Evolutionary conservation across 2,888 invertebrate species (phyloP).

Genomic region (Esperia sulphurella): DNA sequence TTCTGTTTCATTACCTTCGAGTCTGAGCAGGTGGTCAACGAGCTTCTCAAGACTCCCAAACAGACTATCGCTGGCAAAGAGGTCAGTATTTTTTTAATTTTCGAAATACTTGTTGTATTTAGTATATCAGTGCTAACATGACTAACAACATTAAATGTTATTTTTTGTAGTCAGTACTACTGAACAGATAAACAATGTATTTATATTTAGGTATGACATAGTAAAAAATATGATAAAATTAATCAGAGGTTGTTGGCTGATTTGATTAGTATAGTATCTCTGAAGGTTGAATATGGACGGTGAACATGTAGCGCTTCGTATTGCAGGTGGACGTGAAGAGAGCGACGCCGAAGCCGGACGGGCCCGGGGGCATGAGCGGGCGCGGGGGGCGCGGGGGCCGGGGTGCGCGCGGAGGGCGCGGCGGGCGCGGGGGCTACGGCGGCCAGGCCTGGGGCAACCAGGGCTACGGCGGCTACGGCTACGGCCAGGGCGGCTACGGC

Average conservation of each 20-base stretch:
- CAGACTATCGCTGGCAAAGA: slow-evolving; percentile 96
- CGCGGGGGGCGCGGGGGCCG: slow-evolving; percentile 83
- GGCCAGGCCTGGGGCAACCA: slow-evolving; percentile 83
- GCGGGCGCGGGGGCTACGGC: slow-evolving; percentile 84
- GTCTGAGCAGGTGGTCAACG: slow-evolving; percentile 95
- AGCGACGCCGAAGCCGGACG: slow-evolving; percentile 94
- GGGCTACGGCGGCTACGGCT: slow-evolving; percentile 83
- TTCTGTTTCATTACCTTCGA: slow-evolving; percentile 99
- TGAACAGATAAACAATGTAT: no score
- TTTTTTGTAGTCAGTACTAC: no score
- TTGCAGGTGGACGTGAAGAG: slow-evolving; percentile 94
- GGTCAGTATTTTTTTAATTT: slow-evolving; percentile 65
- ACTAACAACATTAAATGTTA: no score
- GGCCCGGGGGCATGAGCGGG: slow-evolving; percentile 82
- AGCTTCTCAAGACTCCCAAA: slow-evolving; percentile 93
- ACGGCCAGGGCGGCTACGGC: slow-evolving; percentile 85
- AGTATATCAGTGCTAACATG: background rate
- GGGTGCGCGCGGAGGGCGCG: slow-evolving; percentile 84
- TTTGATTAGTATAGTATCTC: no score
- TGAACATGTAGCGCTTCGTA: no score
- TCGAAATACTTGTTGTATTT: background rate
- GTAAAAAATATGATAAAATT: no score
- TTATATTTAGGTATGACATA: no score
- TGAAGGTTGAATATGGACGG: no score
- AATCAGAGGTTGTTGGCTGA: no score